Evolutionary conservation across 2,797 vertebrate species (phyloP).

Genomic region (Sebastiscus albofasciatus): DNA sequence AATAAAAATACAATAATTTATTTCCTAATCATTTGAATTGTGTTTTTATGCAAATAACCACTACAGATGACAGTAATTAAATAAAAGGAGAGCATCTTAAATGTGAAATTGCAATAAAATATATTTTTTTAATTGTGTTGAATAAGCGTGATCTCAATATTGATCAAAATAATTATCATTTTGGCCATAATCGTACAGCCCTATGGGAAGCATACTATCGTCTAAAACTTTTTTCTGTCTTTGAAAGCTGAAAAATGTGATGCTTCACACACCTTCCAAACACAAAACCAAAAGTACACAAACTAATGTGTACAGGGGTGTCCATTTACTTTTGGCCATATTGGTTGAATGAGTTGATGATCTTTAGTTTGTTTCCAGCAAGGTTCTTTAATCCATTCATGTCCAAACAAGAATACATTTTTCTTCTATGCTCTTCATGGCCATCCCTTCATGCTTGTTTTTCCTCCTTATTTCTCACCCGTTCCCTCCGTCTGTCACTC

Average conservation of each 20-base stretch:
- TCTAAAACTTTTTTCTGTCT: neutral
- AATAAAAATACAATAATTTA: no score
- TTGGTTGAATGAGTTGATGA: neutral
- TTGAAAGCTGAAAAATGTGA: neutral
- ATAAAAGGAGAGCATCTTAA: no score
- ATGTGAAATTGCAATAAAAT: no score
- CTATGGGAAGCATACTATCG: neutral
- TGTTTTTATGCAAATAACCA: no score
- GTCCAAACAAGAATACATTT: neutral
- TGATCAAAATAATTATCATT: no score
- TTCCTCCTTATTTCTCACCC: neutral
- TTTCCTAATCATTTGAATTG: no score
- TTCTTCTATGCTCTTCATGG: neutral
- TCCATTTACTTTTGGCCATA: neutral
- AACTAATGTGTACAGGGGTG: neutral
- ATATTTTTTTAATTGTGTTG: no score
- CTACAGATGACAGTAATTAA: no score
- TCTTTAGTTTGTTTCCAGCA: neutral
- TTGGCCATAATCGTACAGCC: no score
- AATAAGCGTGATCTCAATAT: no score
- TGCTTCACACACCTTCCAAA: fast-evolving
- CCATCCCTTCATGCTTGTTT: neutral
- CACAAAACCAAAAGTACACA: neutral
- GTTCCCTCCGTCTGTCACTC: neutral
- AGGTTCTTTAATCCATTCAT: neutral